Evolutionary conservation across 2,797 vertebrate species (phyloP).

Genomic region (Neosilurus mollespiculum): DNA sequence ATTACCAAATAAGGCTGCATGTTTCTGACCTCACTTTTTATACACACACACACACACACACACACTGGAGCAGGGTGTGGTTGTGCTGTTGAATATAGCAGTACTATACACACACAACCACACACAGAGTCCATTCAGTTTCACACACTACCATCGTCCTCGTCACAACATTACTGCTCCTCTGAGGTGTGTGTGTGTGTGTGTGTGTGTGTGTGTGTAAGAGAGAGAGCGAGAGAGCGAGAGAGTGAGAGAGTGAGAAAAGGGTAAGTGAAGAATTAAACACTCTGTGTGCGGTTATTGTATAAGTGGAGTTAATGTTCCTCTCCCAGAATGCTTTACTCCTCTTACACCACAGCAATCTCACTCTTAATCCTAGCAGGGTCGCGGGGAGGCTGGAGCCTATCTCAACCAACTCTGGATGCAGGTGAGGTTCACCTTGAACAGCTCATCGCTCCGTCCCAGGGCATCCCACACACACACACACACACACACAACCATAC

Average conservation of each 20-base stretch:
- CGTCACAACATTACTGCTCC: conserved; percentile 3
- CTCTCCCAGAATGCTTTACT: background rate
- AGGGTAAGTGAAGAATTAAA: background rate
- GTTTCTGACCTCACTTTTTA: conserved; percentile 4
- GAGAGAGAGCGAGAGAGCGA: background rate
- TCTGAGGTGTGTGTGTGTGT: background rate
- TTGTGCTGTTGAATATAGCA: background rate
- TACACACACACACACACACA: background rate
- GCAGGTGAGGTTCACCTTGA: no score
- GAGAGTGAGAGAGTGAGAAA: background rate
- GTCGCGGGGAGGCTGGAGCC: no score
- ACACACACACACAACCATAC: no score
- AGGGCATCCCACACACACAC: no score
- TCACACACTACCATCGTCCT: background rate
- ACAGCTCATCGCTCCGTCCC: no score
- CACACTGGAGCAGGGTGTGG: conserved; percentile 11
- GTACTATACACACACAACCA: background rate
- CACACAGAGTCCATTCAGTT: conserved; percentile 11
- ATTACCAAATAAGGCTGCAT: conserved; percentile 11
- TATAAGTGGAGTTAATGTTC: background rate
- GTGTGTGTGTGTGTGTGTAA: background rate
- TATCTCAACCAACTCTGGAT: no score
- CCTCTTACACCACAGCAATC: background rate
- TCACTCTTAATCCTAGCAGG: no score
- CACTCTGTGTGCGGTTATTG: background rate